phyloP scores from a whole-genome alignment of 2,888 invertebrate genomes.

The Limenitis arthemis region DNA sequence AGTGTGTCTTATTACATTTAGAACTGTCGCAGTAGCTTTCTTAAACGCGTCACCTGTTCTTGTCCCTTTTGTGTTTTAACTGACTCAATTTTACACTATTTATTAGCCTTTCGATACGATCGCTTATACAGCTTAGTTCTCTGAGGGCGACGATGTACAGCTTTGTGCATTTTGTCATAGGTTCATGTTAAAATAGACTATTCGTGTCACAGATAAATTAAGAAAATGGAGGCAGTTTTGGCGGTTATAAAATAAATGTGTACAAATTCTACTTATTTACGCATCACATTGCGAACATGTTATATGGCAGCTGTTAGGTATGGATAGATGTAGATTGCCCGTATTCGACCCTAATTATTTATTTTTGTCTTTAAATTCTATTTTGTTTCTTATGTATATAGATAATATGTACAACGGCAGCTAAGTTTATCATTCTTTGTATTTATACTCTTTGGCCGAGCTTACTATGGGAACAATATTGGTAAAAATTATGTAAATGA shows the following conservation, averaged over 20 bases:
- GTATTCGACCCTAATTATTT: slow-evolving; percentile 18
- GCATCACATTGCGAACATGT: slow-evolving; percentile 43
- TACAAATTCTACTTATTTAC: slow-evolving; percentile 24
- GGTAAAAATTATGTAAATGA: slow-evolving; percentile 44
- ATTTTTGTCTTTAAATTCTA: slow-evolving; percentile 9
- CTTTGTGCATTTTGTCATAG: slow-evolving; percentile 22
- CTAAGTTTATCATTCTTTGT: slow-evolving; percentile 32
- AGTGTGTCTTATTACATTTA: slow-evolving; percentile 48
- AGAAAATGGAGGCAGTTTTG: slow-evolving; percentile 32
- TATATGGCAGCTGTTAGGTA: slow-evolving; percentile 50
- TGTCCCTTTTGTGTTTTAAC: slow-evolving; percentile 33
- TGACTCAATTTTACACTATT: slow-evolving; percentile 28
- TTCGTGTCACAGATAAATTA: slow-evolving; percentile 30
- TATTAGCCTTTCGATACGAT: slow-evolving; percentile 13
- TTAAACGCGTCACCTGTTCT: slow-evolving; percentile 30
- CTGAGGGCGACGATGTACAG: slow-evolving; percentile 6
- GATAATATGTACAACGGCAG: slow-evolving; percentile 45
- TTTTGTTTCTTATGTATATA: slow-evolving; percentile 9
- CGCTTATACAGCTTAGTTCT: slow-evolving; percentile 15
- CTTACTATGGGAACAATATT: slow-evolving; percentile 69
- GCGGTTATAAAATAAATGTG: slow-evolving; percentile 12
- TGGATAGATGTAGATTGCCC: slow-evolving; percentile 38
- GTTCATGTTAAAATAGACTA: slow-evolving; percentile 25
- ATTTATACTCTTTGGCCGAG: slow-evolving; percentile 49
- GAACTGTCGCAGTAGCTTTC: slow-evolving; percentile 43